Conservation (phyloP, 2,888 invertebrate species). For the Zaprionus bogoriensis region DNA sequence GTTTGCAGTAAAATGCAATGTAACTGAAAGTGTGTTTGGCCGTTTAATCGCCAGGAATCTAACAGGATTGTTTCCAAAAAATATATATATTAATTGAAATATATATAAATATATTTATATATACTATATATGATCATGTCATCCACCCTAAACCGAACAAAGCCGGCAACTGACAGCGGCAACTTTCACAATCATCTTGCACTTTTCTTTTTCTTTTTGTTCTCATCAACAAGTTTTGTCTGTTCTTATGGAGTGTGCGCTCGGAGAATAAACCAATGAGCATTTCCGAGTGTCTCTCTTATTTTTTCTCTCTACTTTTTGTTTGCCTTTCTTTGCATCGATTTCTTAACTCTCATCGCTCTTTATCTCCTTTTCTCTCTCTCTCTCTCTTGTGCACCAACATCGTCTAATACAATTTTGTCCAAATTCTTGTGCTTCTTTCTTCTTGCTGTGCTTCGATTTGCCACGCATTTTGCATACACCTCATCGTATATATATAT, state of each 20-base stretch:
- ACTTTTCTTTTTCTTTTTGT: slow-evolving; percentile 2
- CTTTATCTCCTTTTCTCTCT: too few species aligned
- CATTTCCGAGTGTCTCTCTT: slow-evolving; percentile 20
- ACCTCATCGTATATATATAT: too few species aligned
- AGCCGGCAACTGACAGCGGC: slow-evolving; percentile 1
- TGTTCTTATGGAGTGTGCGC: slow-evolving; percentile 5
- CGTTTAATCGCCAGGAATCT: background rate
- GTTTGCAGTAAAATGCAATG: slow-evolving; percentile 19
- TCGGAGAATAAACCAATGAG: too few species aligned
- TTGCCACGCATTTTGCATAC: slow-evolving; percentile 13
- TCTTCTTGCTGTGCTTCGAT: slow-evolving; percentile 25
- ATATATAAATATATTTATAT: background rate
- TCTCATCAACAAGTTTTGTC: slow-evolving; percentile 1
- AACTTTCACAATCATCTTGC: slow-evolving; percentile 22
- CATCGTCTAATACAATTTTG: slow-evolving; percentile 12
- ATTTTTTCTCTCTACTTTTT: slow-evolving; percentile 5
- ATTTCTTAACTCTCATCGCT: slow-evolving; percentile 22
- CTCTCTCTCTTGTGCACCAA: background rate
- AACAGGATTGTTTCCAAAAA: too few species aligned
- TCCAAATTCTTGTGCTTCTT: slow-evolving; percentile 39
- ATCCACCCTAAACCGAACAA: slow-evolving; percentile 22
- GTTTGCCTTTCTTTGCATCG: background rate
- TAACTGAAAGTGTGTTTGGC: slow-evolving; percentile 1
- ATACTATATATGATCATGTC: slow-evolving; percentile 29
- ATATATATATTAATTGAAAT: too few species aligned